A percentile compares a stretch with the other conserved stretches of the same genome.
These are phyloP conservation scores for Kryptolebias ocellatus DNA, from an alignment of 2,797 vertebrate species.

Conservation along the genomic window DNA sequence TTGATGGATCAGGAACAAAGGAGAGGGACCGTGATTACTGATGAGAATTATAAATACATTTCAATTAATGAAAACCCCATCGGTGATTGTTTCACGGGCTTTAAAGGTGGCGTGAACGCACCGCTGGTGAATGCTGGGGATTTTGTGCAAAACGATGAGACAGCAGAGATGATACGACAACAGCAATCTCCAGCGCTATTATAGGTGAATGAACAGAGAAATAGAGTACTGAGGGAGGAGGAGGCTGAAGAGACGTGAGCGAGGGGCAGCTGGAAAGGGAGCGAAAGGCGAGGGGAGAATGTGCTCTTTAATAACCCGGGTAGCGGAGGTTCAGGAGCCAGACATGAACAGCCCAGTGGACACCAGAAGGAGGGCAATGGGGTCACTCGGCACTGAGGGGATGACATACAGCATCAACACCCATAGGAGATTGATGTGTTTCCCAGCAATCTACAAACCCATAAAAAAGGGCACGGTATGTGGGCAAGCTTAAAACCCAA, in stretches of 20 bases:
- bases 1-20: constrained; percentile 68
- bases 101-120: constrained; percentile 23
- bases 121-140: constrained; percentile 18
- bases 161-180: constrained; percentile 30
- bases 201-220: constrained; percentile 52
- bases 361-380: constrained; percentile 77
- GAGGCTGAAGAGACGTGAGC: constrained; percentile 53
- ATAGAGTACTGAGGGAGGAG: constrained; percentile 40
- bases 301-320: constrained; percentile 81
- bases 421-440: constrained; percentile 81
- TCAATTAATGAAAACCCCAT: constrained; percentile 61
- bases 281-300: constrained; percentile 57
- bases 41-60: constrained; percentile 77
- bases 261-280: constrained; percentile 34
- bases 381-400: constrained; percentile 65
- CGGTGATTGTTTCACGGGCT: constrained; percentile 52
- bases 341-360: constrained; percentile 79
- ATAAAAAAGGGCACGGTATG: constrained; percentile 76
- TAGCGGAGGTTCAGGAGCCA: constrained; percentile 69
- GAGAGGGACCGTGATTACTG: constrained; percentile 60
- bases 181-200: constrained; percentile 53
- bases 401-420: constrained; percentile 60
- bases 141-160: constrained; percentile 8
- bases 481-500: constrained; percentile 77
- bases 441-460: constrained; percentile 77